phyloP scores from a whole-genome alignment of 2,113 vertebrate species.

The Ophiodon elongatus region DNA sequence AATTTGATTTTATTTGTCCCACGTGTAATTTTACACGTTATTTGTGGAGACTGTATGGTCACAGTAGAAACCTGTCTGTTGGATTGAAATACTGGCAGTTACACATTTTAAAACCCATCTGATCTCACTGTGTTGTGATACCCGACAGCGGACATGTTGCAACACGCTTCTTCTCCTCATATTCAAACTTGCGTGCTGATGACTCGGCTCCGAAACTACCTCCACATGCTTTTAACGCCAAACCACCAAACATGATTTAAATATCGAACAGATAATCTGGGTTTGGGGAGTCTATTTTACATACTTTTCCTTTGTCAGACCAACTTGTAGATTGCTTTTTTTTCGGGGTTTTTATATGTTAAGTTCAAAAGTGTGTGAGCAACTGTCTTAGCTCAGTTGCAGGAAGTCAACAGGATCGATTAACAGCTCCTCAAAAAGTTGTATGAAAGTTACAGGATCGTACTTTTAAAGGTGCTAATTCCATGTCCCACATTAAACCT shows the following conservation, averaged over 20 bases:
- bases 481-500: background rate
- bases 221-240: too few relatives aligned
- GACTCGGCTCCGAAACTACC: background rate
- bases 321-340: background rate
- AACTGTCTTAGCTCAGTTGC: background rate
- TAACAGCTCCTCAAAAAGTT: background rate
- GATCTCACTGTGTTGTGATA: background rate
- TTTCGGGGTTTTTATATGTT: background rate
- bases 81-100: background rate
- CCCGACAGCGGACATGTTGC: conserved; percentile 10
- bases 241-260: background rate
- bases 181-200: background rate
- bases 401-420: background rate
- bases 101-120: conserved; percentile 12
- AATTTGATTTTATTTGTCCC: background rate
- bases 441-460: background rate
- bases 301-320: background rate
- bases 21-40: background rate
- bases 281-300: background rate
- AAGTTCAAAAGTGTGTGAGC: background rate
- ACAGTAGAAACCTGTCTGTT: background rate
- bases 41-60: background rate
- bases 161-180: conserved; percentile 14
- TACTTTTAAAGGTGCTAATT: background rate
- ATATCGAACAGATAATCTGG: background rate